Base-by-base conservation (phyloP, 2,888 invertebrate genomes). In the Pogonocherus hispidulus region DNA sequence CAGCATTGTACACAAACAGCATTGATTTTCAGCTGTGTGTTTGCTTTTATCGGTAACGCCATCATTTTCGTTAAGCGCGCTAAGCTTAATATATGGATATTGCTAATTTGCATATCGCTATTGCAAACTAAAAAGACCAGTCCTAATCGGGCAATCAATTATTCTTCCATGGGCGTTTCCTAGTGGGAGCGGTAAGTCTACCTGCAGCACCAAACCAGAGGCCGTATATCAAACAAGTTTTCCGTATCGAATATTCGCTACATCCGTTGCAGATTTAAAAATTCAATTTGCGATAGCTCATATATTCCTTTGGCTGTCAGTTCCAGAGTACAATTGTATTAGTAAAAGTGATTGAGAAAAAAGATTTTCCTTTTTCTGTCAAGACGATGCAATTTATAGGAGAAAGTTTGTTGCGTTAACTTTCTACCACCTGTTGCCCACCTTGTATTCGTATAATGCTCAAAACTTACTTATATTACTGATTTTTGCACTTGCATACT, bases 31-130 rank as follows among this genome's bases (percentile, higher is more conserved):
- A 55, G 55, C 35, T 55, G 22, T 47, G 47, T 47, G 22, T 20
- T 47, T 22, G 37, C 55, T 19, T 35, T 37, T 37, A 37, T 19
- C 32, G 46, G 46, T 16, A 32, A 46, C 23, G 18, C 46, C 32
- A 47, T 47, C 22, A 32, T 27, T 59, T 47, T 47, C 47, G 27
- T 9, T 27, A 27, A 46, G 47, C 27, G 47, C 27, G 59, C 6
- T 47, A 27, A 46, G 59, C 16, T 47, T 59, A 59, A 59, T 59
- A 11, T 59, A 59, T 59, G 59, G 59, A 27, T 59, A 59, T 27
- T 47, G 32, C 46, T 22, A 46, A 59, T 59, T 59, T 59, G 47
- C 59, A 59, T 59, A 59, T 59, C 47, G 46, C 46, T 23, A 27
- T 32, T 59, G 16, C 47, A 27, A 59, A 47, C 46, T 59, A 47